These are phyloP conservation scores for Micronycteris hirsuta DNA, from an alignment of 2,113 vertebrate genomes.

Conservation along the genomic window DNA sequence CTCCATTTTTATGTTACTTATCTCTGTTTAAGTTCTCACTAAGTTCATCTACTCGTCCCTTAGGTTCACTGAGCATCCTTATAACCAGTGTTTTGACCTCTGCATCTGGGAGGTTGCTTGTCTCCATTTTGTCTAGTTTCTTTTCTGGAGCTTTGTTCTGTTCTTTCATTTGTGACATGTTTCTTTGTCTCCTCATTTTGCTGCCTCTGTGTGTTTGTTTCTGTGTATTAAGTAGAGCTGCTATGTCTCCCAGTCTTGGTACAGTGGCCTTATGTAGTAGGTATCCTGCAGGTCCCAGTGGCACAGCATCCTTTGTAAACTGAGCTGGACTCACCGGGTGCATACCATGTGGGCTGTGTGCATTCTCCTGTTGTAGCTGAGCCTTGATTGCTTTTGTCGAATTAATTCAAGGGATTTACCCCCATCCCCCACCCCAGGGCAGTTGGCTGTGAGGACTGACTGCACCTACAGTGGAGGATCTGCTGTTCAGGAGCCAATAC, in stretches of 20 bases:
- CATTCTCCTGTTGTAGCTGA: neutral
- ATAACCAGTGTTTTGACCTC: neutral
- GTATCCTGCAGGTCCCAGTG: neutral
- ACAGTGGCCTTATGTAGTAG: neutral
- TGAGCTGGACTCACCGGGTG: neutral
- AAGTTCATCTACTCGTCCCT: neutral
- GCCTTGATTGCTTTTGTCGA: neutral
- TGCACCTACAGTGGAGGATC: neutral
- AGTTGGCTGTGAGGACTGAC: neutral
- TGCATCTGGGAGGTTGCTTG: neutral
- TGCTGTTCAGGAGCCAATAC: neutral
- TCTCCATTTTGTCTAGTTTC: neutral
- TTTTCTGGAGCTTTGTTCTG: neutral
- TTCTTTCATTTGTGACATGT: neutral
- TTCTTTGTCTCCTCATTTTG: neutral
- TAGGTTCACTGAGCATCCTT: neutral
- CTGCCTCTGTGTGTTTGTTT: neutral
- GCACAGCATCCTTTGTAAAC: neutral
- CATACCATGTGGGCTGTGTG: neutral
- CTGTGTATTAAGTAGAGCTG: neutral
- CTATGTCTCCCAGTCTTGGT: neutral
- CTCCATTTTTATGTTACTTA: neutral
- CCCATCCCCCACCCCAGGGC: neutral
- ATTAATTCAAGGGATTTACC: neutral
- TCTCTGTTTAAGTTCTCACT: neutral